These are phyloP conservation scores for Syngnathoides biaculeatus DNA, from an alignment of 2,113 vertebrate genomes.

Conservation along the genomic window DNA sequence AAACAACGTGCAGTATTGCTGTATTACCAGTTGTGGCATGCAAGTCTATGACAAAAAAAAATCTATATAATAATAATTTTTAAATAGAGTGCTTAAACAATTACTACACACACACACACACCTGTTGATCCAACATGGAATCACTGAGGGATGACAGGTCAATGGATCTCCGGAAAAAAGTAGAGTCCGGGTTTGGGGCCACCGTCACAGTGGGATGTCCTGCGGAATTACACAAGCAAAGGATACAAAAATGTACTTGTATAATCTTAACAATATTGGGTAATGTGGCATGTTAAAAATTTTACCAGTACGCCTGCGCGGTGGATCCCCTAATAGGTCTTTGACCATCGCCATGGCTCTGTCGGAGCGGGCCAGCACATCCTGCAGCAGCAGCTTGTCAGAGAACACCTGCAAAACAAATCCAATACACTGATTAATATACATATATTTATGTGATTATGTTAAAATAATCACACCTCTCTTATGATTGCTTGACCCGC, in stretches of 20 bases:
- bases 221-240: constrained; percentile 50
- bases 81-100: too few species aligned
- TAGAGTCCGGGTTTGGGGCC: constrained; percentile 78
- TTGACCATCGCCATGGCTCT: constrained; percentile 80
- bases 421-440: too few species aligned
- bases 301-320: constrained; percentile 82
- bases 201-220: constrained; percentile 87
- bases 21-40: background rate
- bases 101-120: too few species aligned
- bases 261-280: background rate
- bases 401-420: constrained; percentile 79
- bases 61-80: too few species aligned
- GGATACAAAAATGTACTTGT: background rate
- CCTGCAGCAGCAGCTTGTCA: constrained; percentile 82
- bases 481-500: constrained; percentile 78
- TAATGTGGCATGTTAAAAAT: background rate
- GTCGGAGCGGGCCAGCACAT: constrained; percentile 82
- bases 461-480: constrained; percentile 72
- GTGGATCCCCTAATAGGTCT: constrained; percentile 79
- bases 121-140: constrained; percentile 79
- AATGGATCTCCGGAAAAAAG: constrained; percentile 70
- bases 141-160: constrained; percentile 76
- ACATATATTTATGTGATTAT: too few species aligned
- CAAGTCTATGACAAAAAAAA: background rate
- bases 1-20: too few species aligned